Base-by-base conservation (phyloP, 2,797 vertebrate genomes). In the Thripadectes ignobilis region DNA sequence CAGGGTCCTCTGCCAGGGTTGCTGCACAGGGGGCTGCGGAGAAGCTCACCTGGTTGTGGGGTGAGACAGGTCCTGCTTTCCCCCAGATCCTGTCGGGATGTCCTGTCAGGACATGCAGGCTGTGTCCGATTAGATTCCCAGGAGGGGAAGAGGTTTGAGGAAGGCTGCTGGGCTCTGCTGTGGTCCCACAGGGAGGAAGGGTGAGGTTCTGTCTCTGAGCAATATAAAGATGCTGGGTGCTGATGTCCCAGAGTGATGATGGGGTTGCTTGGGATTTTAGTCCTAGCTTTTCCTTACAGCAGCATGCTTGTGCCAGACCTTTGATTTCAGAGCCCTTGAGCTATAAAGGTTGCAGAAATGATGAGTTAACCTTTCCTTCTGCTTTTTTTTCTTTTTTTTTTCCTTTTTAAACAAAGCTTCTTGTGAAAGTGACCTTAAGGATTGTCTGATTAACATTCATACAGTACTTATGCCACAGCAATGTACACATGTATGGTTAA, bases 121-220 rank as follows among this genome's bases (percentile, higher is more conserved):
- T 55, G 20, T 21, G 55, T 57, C 34, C 43, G 1, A 4, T 15
- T 52, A 8, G 26, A 36, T 27, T 71, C 63, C 75, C 10, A 3
- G 34, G 41, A 46, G 63, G 19, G 30, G 10, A 51, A 24, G 14
- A 62, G 63, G 30, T 46, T 76, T 0, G 9, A 4, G 74, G 10
- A n/a, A 10, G 39, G 32, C 46, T 0, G 0, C 38, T 87, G 1
- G 2, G 19, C 34, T 39, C 21, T 13, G 15, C 52, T n/a, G 45
- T 12, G 46, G 32, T 65, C 61, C 38, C 24, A 63, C 22, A 1
- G 20, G 65, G 49, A 38, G 68, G 39, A 36, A 32, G 27, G 30
- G 23, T 0, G 3, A 18, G 66, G 41, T 67, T 41, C 54, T 41
- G 27, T 34, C 43, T 48, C 21, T 7, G 32, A 30, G 36, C 9